Evolutionary conservation across 2,113 vertebrate species (phyloP).

Genomic region (Solea senegalensis): DNA sequence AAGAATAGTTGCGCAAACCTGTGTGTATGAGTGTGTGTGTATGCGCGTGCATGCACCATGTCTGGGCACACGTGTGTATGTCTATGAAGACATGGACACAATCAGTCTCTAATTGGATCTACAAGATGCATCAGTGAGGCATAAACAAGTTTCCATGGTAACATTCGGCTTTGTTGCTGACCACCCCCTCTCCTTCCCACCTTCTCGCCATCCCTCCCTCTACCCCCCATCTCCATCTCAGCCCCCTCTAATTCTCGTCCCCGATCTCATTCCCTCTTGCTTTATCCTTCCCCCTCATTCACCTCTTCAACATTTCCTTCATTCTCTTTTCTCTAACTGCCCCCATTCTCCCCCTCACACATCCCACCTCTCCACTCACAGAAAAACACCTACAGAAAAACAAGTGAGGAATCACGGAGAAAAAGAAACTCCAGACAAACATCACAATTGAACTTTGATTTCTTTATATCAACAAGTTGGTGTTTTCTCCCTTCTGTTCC

Average conservation of each 20-base stretch:
- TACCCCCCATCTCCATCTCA: slow-evolving; percentile 47
- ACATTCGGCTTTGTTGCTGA: slow-evolving; percentile 78
- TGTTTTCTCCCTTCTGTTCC: background rate
- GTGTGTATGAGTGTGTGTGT: background rate
- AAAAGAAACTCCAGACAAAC: slow-evolving; percentile 17
- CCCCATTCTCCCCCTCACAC: background rate
- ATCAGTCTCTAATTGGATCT: slow-evolving; percentile 90
- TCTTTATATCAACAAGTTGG: slow-evolving; percentile 61
- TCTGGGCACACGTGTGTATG: slow-evolving; percentile 38
- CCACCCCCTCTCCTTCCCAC: slow-evolving; percentile 51
- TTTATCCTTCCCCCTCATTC: slow-evolving; percentile 77
- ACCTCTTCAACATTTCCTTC: slow-evolving; percentile 75
- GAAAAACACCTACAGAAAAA: slow-evolving; percentile 63
- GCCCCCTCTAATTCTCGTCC: slow-evolving; percentile 54
- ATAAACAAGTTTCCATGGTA: slow-evolving; percentile 87
- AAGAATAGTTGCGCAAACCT: background rate
- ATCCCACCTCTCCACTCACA: background rate
- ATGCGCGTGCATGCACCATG: background rate
- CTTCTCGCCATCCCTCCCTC: slow-evolving; percentile 43
- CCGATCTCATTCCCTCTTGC: slow-evolving; percentile 70
- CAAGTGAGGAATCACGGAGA: slow-evolving; percentile 45
- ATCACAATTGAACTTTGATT: slow-evolving; percentile 54
- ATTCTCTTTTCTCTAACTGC: slow-evolving; percentile 45
- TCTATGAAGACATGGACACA: slow-evolving; percentile 85
- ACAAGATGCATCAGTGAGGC: slow-evolving; percentile 90